Conservation (phyloP, 2,113 vertebrate genomes). For the Gallinago media region DNA sequence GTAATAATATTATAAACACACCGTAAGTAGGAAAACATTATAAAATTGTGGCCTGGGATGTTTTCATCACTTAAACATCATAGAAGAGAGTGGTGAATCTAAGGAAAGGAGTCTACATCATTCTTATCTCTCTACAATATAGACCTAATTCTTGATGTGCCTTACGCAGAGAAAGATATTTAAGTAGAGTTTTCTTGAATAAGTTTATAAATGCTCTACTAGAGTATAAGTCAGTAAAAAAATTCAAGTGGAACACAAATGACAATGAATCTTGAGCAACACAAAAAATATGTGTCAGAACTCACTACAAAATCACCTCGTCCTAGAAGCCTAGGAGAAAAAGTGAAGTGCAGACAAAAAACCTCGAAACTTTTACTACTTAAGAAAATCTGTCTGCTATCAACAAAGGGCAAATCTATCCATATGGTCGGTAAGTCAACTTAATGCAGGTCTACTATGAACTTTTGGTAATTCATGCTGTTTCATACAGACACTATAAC, state of each 20-base stretch:
- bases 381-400: not conserved
- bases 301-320: not conserved
- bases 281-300: not conserved
- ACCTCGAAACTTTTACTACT: not conserved
- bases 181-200: not conserved
- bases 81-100: not conserved
- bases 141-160: not conserved
- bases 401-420: not conserved
- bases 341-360: not conserved
- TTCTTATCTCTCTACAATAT: not conserved
- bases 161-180: not conserved
- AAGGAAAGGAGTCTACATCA: not conserved
- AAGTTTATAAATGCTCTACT: not conserved
- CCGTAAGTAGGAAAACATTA: fast-evolving
- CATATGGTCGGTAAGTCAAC: not conserved
- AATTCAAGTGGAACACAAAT: not conserved
- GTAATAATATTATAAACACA: not conserved
- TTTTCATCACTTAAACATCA: not conserved
- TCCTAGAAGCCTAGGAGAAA: not conserved
- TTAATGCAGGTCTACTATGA: not conserved
- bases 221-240: not conserved
- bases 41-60: not conserved
- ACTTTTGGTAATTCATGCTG: not conserved
- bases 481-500: not conserved
- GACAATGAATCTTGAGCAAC: not conserved